Evolutionary conservation across 2,113 vertebrate genomes (phyloP), one percentile per base, ranked within the genome.

Genomic region (Nibea coibor): DNA sequence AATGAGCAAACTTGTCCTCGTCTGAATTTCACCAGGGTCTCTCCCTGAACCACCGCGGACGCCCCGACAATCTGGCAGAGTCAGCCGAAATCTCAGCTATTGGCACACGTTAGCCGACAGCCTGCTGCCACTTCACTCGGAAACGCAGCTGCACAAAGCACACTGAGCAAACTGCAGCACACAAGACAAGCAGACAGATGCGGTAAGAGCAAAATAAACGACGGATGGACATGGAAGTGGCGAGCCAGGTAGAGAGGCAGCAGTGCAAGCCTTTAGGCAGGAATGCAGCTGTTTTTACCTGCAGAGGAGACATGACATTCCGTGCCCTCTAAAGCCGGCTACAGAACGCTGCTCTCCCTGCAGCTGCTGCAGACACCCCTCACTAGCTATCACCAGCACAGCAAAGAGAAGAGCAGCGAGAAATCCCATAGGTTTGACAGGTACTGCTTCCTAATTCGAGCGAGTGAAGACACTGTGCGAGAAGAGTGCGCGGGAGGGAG

Each of bases 291-390:
- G 89, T 65, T 86, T 87, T 94, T 95, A 94, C 93, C 94, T 95
- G 94, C 93, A 94, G 90, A 94, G 93, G 93, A 94, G 93, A 93
- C 94, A 94, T 94, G 93, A 94, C 94, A 95, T 95, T 92, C 93
- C 93, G 91, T 93, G 92, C 92, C 93, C 92, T 93, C 93, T 93
- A 91, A 84, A 91, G 86, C 92, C 66, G 86, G 92, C 90, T 83
- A 92, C 91, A 91, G 88, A 93, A 90, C 82, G 90, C 91, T 89
- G 88, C 89, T 91, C 90, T 79, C 88, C 91, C 89, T 87, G 90
- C 91, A 90, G 89, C 89, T 61, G 89, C 86, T 83, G 91, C 92
- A 89, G 88, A 92, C 57, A 28, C 79, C 62, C 78, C 82, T 80
- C 85, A 79, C 82, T 72, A 87, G 78, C 89, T 86, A 88, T 61